These are phyloP conservation scores for Micromussa lordhowensis DNA, from an alignment of 92 coral and sea anemone species.

Conservation along the genomic window DNA sequence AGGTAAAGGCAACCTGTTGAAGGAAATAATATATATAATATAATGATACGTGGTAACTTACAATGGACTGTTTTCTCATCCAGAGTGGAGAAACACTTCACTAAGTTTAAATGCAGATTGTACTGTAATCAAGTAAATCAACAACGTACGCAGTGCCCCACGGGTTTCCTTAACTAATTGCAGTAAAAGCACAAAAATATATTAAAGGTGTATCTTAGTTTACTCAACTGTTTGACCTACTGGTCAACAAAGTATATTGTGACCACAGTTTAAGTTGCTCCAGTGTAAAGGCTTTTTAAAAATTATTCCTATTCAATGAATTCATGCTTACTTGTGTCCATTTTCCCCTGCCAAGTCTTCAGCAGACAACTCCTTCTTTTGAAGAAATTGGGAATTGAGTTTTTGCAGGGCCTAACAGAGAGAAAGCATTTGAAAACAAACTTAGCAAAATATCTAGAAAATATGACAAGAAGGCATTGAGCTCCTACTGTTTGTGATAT, in stretches of 20 bases:
- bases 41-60: no score
- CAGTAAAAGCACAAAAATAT: neutral
- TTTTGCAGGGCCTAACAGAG: constrained; percentile 83
- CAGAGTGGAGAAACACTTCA: no score
- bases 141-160: neutral
- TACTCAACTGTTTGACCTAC: neutral
- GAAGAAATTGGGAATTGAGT: constrained; percentile 86
- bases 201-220: no score
- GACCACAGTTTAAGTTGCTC: neutral
- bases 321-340: constrained; percentile 34
- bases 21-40: no score
- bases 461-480: neutral
- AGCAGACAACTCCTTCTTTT: constrained; percentile 80
- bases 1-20: no score
- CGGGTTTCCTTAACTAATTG: neutral
- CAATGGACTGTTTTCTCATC: no score
- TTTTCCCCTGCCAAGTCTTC: constrained; percentile 40
- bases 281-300: neutral
- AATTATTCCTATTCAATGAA: neutral
- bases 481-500: neutral
- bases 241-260: neutral
- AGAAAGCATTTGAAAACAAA: neutral
- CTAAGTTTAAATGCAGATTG: no score
- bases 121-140: no score
- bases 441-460: neutral